Conservation (phyloP, 2,113 vertebrate species). For the Potamarius usumacintae region DNA sequence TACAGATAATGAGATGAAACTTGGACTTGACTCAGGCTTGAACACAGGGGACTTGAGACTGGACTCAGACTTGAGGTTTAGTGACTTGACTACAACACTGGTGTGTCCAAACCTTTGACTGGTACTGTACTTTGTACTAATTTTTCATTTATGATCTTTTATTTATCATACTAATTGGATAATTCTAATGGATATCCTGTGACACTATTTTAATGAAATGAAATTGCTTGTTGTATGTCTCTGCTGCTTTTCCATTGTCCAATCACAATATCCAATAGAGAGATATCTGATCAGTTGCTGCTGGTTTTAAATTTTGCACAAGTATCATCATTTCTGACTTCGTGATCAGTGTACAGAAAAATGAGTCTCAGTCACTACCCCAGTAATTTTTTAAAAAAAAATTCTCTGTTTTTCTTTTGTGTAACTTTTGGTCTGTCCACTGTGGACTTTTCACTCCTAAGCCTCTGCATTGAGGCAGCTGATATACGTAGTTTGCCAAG, state of each 20-base stretch:
- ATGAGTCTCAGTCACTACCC: not conserved
- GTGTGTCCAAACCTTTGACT: too few relatives aligned
- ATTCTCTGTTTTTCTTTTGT: not conserved
- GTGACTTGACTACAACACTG: too few relatives aligned
- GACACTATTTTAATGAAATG: not conserved
- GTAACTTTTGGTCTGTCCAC: slow-evolving; percentile 1
- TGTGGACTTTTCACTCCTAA: slow-evolving; percentile 4
- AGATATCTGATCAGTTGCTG: not conserved
- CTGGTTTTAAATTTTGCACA: not conserved
- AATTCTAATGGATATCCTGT: not conserved
- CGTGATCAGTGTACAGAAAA: too few relatives aligned
- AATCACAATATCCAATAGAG: not conserved
- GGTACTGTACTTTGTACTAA: not conserved
- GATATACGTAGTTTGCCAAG: slow-evolving; percentile 32
- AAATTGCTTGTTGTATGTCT: not conserved
- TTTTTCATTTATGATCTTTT: not conserved
- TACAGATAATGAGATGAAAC: too few relatives aligned
- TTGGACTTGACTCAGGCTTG: too few relatives aligned
- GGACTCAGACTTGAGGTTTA: too few relatives aligned
- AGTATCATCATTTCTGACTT: not conserved
- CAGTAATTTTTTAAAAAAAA: not conserved
- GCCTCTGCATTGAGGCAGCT: not conserved
- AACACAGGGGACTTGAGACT: too few relatives aligned
- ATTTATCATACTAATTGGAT: too few relatives aligned
- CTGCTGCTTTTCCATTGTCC: not conserved